A percentile compares a stretch with the other conserved stretches of the same genome.
phyloP scores from a whole-genome alignment of 2,113 vertebrate species.

The Pristiophorus japonicus region DNA sequence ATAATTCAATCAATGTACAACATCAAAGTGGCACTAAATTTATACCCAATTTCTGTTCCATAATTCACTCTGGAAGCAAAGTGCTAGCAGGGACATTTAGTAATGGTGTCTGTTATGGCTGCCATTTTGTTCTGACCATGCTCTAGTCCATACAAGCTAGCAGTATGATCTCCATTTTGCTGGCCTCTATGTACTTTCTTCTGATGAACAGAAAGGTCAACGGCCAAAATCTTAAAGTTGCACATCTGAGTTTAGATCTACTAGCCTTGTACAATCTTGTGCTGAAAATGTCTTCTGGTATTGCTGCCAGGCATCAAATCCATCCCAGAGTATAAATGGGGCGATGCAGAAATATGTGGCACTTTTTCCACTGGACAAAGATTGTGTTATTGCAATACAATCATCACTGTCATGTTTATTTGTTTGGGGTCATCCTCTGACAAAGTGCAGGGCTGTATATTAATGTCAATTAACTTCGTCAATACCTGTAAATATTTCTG shows the following conservation, averaged over 20 bases:
- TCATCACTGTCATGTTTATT: slow-evolving; percentile 1
- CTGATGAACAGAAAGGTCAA: not conserved
- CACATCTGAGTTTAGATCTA: not conserved
- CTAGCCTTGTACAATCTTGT: not conserved
- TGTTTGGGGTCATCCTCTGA: not conserved
- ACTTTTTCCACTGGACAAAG: not conserved
- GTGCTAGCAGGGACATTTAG: not conserved
- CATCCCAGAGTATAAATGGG: not conserved
- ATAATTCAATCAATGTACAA: slow-evolving; percentile 1
- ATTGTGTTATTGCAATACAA: not conserved
- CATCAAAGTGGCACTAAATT: not conserved
- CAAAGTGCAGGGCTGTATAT: not conserved
- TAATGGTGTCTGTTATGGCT: not conserved
- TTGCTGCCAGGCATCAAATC: not conserved
- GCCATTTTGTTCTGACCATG: not conserved
- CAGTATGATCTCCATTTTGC: not conserved
- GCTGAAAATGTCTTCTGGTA: not conserved
- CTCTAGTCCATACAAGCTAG: not conserved
- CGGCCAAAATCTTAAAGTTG: not conserved
- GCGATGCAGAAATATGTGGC: not conserved
- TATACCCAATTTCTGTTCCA: not conserved
- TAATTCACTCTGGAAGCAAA: not conserved
- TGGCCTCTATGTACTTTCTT: not conserved
- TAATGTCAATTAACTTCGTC: not conserved
- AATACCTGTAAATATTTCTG: not conserved